phyloP scores from a whole-genome alignment of 1,140 invertebrate species.

The Bombus huntii region DNA sequence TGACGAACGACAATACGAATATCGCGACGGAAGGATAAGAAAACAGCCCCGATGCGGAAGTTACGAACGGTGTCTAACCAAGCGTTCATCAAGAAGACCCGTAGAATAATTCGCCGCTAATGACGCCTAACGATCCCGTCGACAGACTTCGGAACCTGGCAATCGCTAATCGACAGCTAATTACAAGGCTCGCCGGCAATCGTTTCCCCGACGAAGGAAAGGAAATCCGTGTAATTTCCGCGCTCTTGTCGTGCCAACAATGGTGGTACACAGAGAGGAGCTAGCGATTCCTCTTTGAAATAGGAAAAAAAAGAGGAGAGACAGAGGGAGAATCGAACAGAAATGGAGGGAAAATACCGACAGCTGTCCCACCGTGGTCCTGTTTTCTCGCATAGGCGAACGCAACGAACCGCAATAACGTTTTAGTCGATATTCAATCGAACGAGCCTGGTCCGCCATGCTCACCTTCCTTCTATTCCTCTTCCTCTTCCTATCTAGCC shows the following conservation, averaged over 20 bases:
- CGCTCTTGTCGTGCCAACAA: constrained; percentile 44
- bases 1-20: background rate
- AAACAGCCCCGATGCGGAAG: background rate
- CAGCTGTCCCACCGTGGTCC: constrained; percentile 26
- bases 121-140: constrained; percentile 44
- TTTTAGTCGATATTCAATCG: constrained; percentile 64
- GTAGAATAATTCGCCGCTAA: constrained; percentile 39
- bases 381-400: constrained; percentile 54
- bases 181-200: constrained; percentile 47
- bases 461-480: background rate
- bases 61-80: constrained; percentile 5
- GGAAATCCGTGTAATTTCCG: constrained; percentile 52
- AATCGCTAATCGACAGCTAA: constrained; percentile 54
- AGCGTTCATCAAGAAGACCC: constrained; percentile 26
- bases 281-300: constrained; percentile 28
- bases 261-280: constrained; percentile 31
- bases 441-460: constrained; percentile 33
- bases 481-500: too few species aligned
- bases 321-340: background rate
- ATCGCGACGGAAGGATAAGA: background rate
- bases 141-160: constrained; percentile 43
- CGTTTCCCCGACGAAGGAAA: constrained; percentile 44
- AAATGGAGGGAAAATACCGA: constrained; percentile 15
- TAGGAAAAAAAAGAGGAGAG: background rate
- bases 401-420: constrained; percentile 64